Base-by-base conservation (phyloP, 2,797 vertebrate genomes). In the Chelon auratus region DNA sequence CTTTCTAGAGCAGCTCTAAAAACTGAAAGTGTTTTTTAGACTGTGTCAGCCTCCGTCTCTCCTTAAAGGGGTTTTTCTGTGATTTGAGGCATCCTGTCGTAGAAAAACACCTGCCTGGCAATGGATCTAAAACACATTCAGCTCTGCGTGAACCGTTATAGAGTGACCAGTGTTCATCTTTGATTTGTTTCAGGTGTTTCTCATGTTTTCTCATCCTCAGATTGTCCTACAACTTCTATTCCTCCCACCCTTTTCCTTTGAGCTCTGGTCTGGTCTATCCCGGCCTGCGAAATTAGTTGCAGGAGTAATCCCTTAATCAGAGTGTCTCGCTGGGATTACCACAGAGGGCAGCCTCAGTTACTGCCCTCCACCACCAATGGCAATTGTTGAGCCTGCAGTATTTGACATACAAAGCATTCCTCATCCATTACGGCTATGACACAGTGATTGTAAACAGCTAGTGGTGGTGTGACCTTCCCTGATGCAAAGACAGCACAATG, bases 271-370 rank as follows among this genome's bases (percentile, higher is more conserved):
- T 18, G 69, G 71, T 80, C 83, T 83, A 52, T 90, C 88, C 89
- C 84, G 66, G 87, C 78, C 87, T 87, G 81, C 87, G 87, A 92
- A 94, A 91, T 91, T 84, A 92, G 90, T 90, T 81, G 81, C 83
- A 70, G 74, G 73, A 83, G 78, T 94, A 94, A 95, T 94, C 92
- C 87, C 75, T 94, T 94, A 93, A 94, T 94, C 89, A 88, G 83
- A 78, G 85, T 69, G 78, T 91, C 87, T 90, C 76, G 3, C 78
- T 83, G 87, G 90, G 92, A 94, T 94, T 93, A 94, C 71, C 75
- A 58, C 68, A 62, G 70, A 83, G 77, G 81, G 85, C 79, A 77
- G 76, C 81, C 76, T 77, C 78, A 68, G 74, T 69, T 53, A 63
- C 75, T 59, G 75, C 60, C 61, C 79, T 80, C 24, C 78, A 52